Evolutionary conservation across 2,113 vertebrate genomes (phyloP).

Genomic region (Microcebus tavaratra): DNA sequence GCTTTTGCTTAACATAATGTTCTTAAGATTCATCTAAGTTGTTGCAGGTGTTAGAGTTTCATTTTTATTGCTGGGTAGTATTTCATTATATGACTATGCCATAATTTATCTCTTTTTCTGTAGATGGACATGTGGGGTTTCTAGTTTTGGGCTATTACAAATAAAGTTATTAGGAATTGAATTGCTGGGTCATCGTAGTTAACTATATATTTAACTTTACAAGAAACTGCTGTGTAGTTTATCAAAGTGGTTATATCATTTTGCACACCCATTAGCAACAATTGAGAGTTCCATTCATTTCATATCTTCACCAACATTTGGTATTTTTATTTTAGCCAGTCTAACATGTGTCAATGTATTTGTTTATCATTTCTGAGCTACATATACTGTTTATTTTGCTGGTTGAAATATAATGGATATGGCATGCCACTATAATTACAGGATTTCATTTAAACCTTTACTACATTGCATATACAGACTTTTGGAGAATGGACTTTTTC

Average conservation of each 20-base stretch:
- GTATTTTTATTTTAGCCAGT: slow-evolving; percentile 12
- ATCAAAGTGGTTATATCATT: not conserved
- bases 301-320: not conserved
- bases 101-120: not conserved
- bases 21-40: not conserved
- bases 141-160: not conserved
- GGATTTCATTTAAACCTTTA: slow-evolving; percentile 85
- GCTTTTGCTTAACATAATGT: not conserved
- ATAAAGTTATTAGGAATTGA: not conserved
- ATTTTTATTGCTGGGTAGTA: not conserved
- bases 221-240: not conserved
- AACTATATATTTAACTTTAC: not conserved
- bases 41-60: not conserved
- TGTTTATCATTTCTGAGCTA: slow-evolving; percentile 82
- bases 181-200: not conserved
- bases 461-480: slow-evolving; percentile 85
- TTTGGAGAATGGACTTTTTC: slow-evolving; percentile 86
- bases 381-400: slow-evolving; percentile 86
- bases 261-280: not conserved
- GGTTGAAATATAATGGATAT: slow-evolving; percentile 85
- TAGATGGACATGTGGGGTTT: not conserved
- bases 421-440: slow-evolving; percentile 83
- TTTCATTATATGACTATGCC: not conserved
- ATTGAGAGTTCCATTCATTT: not conserved
- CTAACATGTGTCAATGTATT: not conserved